These are phyloP conservation scores for Miltochrista miniata DNA, from an alignment of 2,888 invertebrate species.

Conservation along the genomic window DNA sequence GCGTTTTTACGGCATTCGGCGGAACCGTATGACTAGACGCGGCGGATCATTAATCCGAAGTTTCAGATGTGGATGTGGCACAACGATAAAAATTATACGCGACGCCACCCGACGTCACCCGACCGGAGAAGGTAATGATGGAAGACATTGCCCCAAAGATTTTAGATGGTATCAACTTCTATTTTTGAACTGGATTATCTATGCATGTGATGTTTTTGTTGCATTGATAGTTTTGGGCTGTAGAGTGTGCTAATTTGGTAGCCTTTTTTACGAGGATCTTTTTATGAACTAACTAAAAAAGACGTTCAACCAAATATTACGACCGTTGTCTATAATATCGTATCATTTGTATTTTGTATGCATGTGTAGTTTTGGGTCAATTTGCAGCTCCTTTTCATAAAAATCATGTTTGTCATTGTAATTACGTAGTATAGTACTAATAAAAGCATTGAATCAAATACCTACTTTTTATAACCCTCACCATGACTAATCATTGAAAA, in stretches of 20 bases:
- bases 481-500: too few species aligned
- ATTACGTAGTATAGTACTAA: too few species aligned
- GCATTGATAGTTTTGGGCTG: slow-evolving; percentile 1
- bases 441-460: too few species aligned
- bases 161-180: slow-evolving; percentile 7
- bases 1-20: slow-evolving; percentile 81
- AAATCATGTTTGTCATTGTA: too few species aligned
- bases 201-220: slow-evolving; percentile 4
- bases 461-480: too few species aligned
- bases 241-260: not conserved
- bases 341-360: too few species aligned
- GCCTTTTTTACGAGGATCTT: too few species aligned
- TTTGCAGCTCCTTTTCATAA: too few species aligned
- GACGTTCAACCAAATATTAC: too few species aligned
- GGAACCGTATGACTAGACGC: slow-evolving; percentile 83
- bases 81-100: slow-evolving; percentile 76
- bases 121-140: slow-evolving; percentile 44
- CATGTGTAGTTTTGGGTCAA: too few species aligned
- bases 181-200: slow-evolving; percentile 10
- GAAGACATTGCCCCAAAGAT: slow-evolving; percentile 11
- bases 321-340: too few species aligned
- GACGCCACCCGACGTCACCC: slow-evolving; percentile 48
- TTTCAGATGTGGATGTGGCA: slow-evolving; percentile 69
- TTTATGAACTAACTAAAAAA: too few species aligned
- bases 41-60: slow-evolving; percentile 78